Evolutionary conservation across 1,140 invertebrate genomes (phyloP).

Genomic region (Homalodisca vitripennis): DNA sequence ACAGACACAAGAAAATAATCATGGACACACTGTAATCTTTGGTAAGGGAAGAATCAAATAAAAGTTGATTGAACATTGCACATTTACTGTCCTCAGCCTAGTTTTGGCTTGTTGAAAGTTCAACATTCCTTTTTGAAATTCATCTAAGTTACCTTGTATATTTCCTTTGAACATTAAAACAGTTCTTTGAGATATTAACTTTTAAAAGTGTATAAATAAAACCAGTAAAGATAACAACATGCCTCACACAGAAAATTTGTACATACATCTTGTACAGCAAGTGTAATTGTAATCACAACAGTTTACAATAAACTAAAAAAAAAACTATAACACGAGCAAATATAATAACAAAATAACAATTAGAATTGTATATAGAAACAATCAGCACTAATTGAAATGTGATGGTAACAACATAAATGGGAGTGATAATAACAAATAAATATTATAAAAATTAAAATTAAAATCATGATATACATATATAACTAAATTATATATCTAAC

Average conservation of each 20-base stretch:
- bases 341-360: slow-evolving; percentile 22
- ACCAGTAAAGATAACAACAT: not conserved
- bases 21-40: slow-evolving; percentile 1
- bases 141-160: no score
- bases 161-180: no score
- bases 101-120: not conserved
- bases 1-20: not conserved
- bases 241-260: not conserved
- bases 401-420: slow-evolving; percentile 4
- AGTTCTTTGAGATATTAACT: no score
- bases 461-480: not conserved
- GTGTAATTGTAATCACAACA: not conserved
- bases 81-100: slow-evolving; percentile 17
- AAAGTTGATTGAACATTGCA: slow-evolving; percentile 6
- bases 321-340: slow-evolving; percentile 16
- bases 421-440: not conserved
- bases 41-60: slow-evolving; percentile 1
- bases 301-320: slow-evolving; percentile 8
- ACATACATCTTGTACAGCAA: slow-evolving; percentile 4
- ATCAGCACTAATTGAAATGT: not conserved
- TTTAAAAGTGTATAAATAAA: not conserved
- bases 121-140: not conserved
- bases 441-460: not conserved
- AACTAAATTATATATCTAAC: no score
- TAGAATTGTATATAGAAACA: no score